These are phyloP conservation scores for Macaria liturata DNA, from an alignment of 2,888 invertebrate species.

Conservation along the genomic window DNA sequence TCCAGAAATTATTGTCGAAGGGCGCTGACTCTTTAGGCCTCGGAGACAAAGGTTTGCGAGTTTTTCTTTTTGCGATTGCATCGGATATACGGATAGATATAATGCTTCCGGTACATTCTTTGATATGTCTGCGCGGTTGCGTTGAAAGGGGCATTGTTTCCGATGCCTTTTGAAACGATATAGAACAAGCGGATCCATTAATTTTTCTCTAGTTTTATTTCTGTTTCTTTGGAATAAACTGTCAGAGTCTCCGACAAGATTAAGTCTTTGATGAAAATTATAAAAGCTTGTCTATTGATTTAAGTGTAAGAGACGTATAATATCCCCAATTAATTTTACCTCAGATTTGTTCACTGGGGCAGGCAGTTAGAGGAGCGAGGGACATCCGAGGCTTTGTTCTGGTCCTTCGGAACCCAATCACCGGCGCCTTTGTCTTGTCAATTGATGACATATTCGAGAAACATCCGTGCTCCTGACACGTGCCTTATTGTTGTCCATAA, in stretches of 20 bases:
- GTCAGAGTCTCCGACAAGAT: too few relatives aligned
- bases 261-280: too few relatives aligned
- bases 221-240: too few relatives aligned
- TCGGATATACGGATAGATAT: slow-evolving; percentile 16
- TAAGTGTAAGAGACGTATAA: too few relatives aligned
- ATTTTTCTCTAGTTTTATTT: slow-evolving; percentile 8
- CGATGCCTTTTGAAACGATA: slow-evolving; percentile 19
- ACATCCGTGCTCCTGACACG: slow-evolving; percentile 36
- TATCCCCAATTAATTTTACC: slow-evolving; percentile 31
- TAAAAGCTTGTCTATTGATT: too few relatives aligned
- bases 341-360: slow-evolving; percentile 33
- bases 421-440: slow-evolving; percentile 49
- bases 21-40: slow-evolving; percentile 35
- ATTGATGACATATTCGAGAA: slow-evolving; percentile 52
- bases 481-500: slow-evolving; percentile 37
- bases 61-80: slow-evolving; percentile 24
- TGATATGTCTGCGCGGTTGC: slow-evolving; percentile 20
- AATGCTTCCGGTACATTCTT: slow-evolving; percentile 20
- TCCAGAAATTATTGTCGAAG: slow-evolving; percentile 54
- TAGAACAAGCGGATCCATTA: slow-evolving; percentile 18
- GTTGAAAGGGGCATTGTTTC: slow-evolving; percentile 21
- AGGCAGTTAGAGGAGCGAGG: slow-evolving; percentile 40
- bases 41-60: slow-evolving; percentile 34
- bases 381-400: slow-evolving; percentile 43
- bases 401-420: slow-evolving; percentile 49